These are phyloP conservation scores for Psittacula derbiana DNA, from an alignment of 2,797 vertebrate species.

Conservation along the genomic window DNA sequence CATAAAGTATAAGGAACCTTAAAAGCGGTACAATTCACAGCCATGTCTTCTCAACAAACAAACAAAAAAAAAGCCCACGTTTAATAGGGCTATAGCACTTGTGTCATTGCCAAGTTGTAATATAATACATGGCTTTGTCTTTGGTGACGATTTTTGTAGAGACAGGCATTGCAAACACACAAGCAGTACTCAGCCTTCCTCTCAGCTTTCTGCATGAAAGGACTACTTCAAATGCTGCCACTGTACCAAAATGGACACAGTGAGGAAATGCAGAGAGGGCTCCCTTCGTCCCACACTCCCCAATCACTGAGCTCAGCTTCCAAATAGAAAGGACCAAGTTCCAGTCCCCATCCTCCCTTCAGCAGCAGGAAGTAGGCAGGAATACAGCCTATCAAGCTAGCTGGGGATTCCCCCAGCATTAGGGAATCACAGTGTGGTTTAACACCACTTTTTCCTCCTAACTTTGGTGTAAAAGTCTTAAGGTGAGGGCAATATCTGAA, in stretches of 20 bases:
- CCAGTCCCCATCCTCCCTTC: background rate
- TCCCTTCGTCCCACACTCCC: background rate
- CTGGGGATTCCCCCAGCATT: background rate
- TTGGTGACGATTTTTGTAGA: conserved; percentile 3
- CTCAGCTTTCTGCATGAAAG: conserved; percentile 22
- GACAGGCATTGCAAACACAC: conserved; percentile 38
- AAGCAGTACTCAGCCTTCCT: conserved; percentile 41
- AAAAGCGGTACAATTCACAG: conserved; percentile 40
- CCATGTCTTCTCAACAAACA: background rate
- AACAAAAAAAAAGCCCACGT: conserved; percentile 2
- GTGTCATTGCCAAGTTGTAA: conserved; percentile 18
- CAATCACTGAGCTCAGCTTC: background rate
- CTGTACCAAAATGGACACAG: conserved; percentile 39
- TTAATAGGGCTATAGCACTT: background rate
- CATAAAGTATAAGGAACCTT: conserved; percentile 44
- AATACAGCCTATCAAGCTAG: background rate
- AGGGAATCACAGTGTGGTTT: background rate
- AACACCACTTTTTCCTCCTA: background rate
- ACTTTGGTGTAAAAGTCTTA: background rate
- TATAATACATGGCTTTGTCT: conserved; percentile 76
- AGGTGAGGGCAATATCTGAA: background rate
- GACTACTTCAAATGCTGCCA: conserved; percentile 49
- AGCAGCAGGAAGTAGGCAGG: background rate
- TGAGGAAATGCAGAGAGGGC: conserved; percentile 6
- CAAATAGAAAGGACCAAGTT: background rate